phyloP scores from a whole-genome alignment of 2,888 invertebrate species.

The Cabera pusaria region DNA sequence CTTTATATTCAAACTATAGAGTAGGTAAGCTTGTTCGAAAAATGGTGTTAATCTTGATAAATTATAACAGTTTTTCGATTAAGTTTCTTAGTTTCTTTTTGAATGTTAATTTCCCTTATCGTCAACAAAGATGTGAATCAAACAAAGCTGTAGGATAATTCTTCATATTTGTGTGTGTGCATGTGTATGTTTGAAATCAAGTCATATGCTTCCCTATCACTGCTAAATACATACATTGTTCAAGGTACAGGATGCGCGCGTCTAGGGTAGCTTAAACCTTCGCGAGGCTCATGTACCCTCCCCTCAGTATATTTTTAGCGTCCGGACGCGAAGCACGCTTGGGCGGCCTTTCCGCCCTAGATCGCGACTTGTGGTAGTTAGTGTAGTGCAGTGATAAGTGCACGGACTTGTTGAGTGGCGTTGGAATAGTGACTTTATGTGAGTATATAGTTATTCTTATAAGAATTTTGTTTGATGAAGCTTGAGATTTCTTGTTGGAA shows the following conservation, averaged over 20 bases:
- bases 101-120: too few relatives aligned
- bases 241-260: slow-evolving; percentile 75
- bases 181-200: slow-evolving; percentile 2
- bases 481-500: too few relatives aligned
- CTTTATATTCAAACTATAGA: too few relatives aligned
- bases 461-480: slow-evolving; percentile 7
- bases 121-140: too few relatives aligned
- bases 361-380: slow-evolving; percentile 29
- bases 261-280: slow-evolving; percentile 51
- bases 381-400: slow-evolving; percentile 48
- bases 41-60: too few relatives aligned
- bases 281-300: slow-evolving; percentile 53
- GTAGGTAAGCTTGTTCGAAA: slow-evolving; percentile 12
- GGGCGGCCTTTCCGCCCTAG: slow-evolving; percentile 48
- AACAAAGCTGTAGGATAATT: too few relatives aligned
- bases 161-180: too few relatives aligned
- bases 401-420: slow-evolving; percentile 33
- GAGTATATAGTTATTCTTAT: slow-evolving; percentile 22
- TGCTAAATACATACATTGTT: slow-evolving; percentile 49
- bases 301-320: slow-evolving; percentile 66
- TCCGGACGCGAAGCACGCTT: slow-evolving; percentile 54
- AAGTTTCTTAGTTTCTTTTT: too few relatives aligned
- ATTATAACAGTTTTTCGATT: too few relatives aligned
- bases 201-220: slow-evolving; percentile 20
- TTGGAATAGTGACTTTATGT: slow-evolving; percentile 27